A percentile compares a stretch with the other conserved stretches of the same genome.
Evolutionary conservation across 1,140 invertebrate species (phyloP).

Genomic region (Popillia japonica): DNA sequence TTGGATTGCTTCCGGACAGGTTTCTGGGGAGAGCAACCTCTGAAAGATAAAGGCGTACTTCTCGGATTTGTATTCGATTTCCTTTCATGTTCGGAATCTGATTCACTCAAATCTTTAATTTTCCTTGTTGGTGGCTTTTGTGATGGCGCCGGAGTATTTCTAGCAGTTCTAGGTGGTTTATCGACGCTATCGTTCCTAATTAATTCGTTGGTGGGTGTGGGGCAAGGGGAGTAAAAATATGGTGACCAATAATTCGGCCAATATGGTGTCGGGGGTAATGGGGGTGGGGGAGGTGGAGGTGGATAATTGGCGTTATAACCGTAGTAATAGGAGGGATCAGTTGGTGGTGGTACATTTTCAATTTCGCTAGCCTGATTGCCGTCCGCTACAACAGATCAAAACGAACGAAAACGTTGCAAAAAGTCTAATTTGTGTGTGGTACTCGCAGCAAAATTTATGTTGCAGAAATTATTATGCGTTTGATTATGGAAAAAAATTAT

Average conservation of each 20-base stretch:
- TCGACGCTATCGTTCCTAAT: background rate
- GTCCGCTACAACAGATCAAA: constrained; percentile 57
- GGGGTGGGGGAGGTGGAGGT: constrained; percentile 45
- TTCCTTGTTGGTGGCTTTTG: constrained; percentile 20
- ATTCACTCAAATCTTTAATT: constrained; percentile 16
- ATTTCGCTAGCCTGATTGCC: constrained; percentile 42
- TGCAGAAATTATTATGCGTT: background rate
- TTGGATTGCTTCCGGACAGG: background rate
- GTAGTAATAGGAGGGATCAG: constrained; percentile 50
- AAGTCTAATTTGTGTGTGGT: constrained; percentile 8
- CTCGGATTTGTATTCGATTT: background rate
- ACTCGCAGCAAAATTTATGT: constrained; percentile 12
- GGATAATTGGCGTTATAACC: constrained; percentile 56
- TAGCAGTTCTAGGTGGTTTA: background rate
- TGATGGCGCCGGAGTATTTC: constrained; percentile 30
- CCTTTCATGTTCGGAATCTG: constrained; percentile 40
- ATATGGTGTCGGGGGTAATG: constrained; percentile 48
- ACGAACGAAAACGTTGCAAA: constrained; percentile 33
- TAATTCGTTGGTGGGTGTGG: constrained; percentile 13
- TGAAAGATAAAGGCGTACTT: constrained; percentile 32
- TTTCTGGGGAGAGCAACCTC: constrained; percentile 12
- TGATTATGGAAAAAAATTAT: background rate
- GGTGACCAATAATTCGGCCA: constrained; percentile 43
- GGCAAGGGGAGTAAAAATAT: constrained; percentile 23
- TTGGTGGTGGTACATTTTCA: constrained; percentile 46